Conservation (phyloP, 2,797 vertebrate genomes). For the Tiaroga cobitis region DNA sequence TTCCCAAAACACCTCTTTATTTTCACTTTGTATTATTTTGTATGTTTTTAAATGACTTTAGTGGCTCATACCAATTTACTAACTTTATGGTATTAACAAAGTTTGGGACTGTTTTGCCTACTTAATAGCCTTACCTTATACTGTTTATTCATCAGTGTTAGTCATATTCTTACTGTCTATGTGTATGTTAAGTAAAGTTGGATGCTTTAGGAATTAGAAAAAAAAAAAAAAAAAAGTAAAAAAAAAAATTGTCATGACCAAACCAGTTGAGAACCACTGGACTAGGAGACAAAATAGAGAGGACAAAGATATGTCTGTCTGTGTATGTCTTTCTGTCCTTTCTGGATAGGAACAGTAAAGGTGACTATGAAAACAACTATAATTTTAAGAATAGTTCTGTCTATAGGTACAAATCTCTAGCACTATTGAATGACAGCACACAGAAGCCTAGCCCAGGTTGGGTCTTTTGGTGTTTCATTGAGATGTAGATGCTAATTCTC, state of each 20-base stretch:
- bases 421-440: not conserved
- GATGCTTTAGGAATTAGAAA: too few relatives aligned
- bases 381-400: not conserved
- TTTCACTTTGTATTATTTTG: not conserved
- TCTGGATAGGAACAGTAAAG: not conserved
- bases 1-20: not conserved
- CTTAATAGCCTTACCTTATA: not conserved
- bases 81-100: not conserved
- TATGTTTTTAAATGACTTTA: not conserved
- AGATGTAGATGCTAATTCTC: constrained; percentile 9
- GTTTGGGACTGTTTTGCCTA: not conserved
- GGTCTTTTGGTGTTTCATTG: not conserved
- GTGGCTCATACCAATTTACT: not conserved
- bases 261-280: not conserved
- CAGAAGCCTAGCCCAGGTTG: not conserved
- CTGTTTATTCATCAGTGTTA: too few relatives aligned
- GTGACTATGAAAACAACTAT: constrained; percentile 1
- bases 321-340: not conserved
- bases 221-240: too few relatives aligned
- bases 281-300: not conserved
- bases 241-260: too few relatives aligned
- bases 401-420: not conserved
- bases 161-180: too few relatives aligned
- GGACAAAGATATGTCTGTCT: not conserved
- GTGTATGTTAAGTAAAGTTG: too few relatives aligned